Conservation (phyloP, 2,888 invertebrate species). For the Ecliptopera silaceata region DNA sequence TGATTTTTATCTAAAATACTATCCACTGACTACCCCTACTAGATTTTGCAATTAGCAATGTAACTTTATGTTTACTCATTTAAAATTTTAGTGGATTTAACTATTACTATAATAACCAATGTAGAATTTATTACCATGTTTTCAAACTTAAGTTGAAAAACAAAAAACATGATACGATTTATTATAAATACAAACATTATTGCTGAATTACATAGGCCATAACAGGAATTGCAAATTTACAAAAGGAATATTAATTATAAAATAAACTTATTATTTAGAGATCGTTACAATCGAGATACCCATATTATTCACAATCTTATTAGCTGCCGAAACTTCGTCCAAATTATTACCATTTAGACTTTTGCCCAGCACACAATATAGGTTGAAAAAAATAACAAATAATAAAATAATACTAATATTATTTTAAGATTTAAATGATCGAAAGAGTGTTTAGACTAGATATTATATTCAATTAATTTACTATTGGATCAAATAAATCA, state of each 20-base stretch:
- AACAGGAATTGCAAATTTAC: constrained; percentile 38
- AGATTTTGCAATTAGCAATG: background rate
- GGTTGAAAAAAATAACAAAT: too few species aligned
- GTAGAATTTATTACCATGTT: too few species aligned
- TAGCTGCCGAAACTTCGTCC: constrained; percentile 8
- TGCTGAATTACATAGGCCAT: constrained; percentile 34
- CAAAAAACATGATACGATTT: constrained; percentile 5
- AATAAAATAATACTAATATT: too few species aligned
- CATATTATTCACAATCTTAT: background rate
- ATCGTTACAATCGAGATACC: constrained; percentile 11
- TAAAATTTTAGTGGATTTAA: too few species aligned
- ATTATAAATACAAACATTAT: constrained; percentile 28
- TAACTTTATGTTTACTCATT: too few species aligned
- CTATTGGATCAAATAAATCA: too few species aligned
- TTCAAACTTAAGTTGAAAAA: too few species aligned
- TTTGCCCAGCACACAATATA: too few species aligned
- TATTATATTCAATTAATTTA: too few species aligned
- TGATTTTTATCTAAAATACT: background rate
- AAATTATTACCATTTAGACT: background rate
- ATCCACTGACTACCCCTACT: background rate
- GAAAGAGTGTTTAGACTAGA: too few species aligned
- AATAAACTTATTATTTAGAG: constrained; percentile 29
- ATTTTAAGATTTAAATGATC: too few species aligned
- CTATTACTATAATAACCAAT: too few species aligned
- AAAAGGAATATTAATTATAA: constrained; percentile 16